Conservation (phyloP, 2,888 invertebrate genomes). For the Drosophila meridiana region DNA sequence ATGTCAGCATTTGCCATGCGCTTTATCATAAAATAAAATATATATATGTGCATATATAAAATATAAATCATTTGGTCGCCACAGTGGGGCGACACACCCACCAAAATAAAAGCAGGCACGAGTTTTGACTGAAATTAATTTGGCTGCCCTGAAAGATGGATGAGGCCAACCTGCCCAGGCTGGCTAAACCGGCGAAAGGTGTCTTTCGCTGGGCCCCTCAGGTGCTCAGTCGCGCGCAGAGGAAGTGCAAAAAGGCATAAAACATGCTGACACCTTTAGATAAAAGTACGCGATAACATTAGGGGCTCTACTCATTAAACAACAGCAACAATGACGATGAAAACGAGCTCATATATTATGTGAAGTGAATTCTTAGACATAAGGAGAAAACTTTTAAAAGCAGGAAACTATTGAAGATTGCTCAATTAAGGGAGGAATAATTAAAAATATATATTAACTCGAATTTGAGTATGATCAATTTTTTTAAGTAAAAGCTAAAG, state of each 20-base stretch:
- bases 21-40: constrained; percentile 27
- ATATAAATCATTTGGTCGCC: constrained; percentile 66
- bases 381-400: neutral
- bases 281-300: constrained; percentile 34
- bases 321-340: neutral
- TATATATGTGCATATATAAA: constrained; percentile 18
- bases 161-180: constrained; percentile 20
- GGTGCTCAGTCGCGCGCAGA: constrained; percentile 16
- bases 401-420: neutral
- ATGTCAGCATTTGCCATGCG: constrained; percentile 46
- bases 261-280: constrained; percentile 63
- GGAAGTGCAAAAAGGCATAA: constrained; percentile 67
- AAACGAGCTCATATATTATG: constrained; percentile 15
- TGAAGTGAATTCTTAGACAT: neutral
- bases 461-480: neutral
- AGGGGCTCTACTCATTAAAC: constrained; percentile 27
- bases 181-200: constrained; percentile 50
- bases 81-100: constrained; percentile 61
- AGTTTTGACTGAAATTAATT: constrained; percentile 75
- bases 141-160: constrained; percentile 65
- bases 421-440: neutral
- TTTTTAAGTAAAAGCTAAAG: neutral
- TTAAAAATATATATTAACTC: neutral
- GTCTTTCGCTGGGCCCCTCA: constrained; percentile 35
- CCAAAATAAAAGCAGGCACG: constrained; percentile 44